Conservation (phyloP, 2,797 vertebrate species). For the Loris lydekkerianus region DNA sequence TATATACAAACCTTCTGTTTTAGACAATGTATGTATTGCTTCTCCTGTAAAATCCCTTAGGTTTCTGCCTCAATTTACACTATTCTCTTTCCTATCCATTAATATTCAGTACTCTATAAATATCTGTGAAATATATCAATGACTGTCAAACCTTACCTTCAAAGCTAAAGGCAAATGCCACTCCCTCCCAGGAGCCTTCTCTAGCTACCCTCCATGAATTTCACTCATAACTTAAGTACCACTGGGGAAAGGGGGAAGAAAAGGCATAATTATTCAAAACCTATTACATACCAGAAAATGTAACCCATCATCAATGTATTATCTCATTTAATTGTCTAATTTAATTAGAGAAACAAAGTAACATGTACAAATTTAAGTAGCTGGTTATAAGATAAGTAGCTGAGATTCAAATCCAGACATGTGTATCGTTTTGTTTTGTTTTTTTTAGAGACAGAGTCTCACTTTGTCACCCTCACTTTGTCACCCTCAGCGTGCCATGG, state of each 20-base stretch:
- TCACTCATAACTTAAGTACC: not conserved
- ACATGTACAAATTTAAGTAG: constrained; percentile 20
- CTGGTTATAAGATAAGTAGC: not conserved
- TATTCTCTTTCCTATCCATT: not conserved
- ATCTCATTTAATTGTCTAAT: constrained; percentile 39
- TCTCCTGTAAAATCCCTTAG: not conserved
- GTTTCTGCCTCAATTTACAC: not conserved
- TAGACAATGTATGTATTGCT: not conserved
- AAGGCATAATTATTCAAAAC: constrained; percentile 26
- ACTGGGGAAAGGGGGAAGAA: not conserved
- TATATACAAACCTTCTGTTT: not conserved
- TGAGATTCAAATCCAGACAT: not conserved
- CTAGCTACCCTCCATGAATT: not conserved
- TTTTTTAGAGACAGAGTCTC: no score
- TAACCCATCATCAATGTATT: not conserved
- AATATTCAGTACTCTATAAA: not conserved
- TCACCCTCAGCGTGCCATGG: not conserved
- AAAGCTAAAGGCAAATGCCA: constrained; percentile 33
- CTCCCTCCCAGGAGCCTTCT: not conserved
- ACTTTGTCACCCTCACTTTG: not conserved
- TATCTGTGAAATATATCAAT: not conserved
- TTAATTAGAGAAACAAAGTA: not conserved
- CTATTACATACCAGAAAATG: constrained; percentile 29
- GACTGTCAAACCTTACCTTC: not conserved
- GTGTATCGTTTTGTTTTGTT: not conserved